These are phyloP conservation scores for Dendrolimus punctatus DNA, from an alignment of 1,140 invertebrate genomes.

Conservation along the genomic window DNA sequence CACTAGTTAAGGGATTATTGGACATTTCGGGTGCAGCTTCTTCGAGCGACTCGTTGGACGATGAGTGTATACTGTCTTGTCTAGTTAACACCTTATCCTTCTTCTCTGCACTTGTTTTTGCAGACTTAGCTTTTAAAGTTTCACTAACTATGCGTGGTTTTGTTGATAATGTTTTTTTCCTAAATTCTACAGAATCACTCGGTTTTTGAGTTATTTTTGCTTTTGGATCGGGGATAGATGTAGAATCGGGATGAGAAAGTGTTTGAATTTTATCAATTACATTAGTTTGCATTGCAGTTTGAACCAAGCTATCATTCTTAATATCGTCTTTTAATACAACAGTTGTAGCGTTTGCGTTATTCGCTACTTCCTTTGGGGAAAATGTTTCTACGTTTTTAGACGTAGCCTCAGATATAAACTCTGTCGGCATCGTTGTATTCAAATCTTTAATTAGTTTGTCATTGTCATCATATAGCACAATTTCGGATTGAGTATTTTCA, in stretches of 20 bases:
- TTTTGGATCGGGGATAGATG: background rate
- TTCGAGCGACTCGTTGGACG: constrained; percentile 27
- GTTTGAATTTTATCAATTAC: constrained; percentile 32
- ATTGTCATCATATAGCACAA: no score
- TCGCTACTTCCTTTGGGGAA: background rate
- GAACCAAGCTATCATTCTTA: constrained; percentile 18
- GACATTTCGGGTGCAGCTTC: constrained; percentile 33
- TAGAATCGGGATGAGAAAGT: constrained; percentile 4
- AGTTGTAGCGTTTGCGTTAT: background rate
- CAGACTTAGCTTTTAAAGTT: background rate
- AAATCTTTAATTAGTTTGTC: no score
- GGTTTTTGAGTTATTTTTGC: constrained; percentile 1
- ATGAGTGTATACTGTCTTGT: constrained; percentile 51
- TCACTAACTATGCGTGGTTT: background rate
- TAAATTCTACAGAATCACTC: background rate
- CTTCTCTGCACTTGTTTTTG: constrained; percentile 1
- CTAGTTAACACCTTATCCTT: constrained; percentile 31
- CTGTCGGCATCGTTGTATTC: no score
- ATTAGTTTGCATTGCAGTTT: constrained; percentile 43
- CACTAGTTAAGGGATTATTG: constrained; percentile 33
- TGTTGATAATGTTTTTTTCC: background rate
- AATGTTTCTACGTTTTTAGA: no score
- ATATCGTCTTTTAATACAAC: background rate
- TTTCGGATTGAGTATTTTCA: no score
- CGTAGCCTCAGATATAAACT: no score